These are phyloP conservation scores for Pseudomyrmex gracilis DNA, from an alignment of 1,140 invertebrate genomes.

Conservation along the genomic window DNA sequence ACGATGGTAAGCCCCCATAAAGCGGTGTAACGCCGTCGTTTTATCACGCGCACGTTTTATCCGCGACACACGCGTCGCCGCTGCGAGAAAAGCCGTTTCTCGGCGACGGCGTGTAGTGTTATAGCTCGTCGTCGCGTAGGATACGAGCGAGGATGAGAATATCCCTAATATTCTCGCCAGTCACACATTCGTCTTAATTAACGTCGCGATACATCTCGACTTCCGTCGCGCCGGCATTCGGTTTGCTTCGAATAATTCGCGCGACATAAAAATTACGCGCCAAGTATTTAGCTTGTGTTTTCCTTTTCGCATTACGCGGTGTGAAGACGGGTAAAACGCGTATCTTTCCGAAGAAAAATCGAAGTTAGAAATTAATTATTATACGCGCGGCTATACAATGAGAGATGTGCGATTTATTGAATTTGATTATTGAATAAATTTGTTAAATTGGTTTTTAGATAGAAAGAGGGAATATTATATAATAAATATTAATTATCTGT, in stretches of 20 bases:
- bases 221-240: constrained; percentile 20
- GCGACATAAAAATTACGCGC: constrained; percentile 26
- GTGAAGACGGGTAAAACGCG: background rate
- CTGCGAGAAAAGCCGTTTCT: constrained; percentile 8
- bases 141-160: constrained; percentile 30
- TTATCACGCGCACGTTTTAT: constrained; percentile 33
- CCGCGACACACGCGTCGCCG: constrained; percentile 5
- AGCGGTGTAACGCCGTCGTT: constrained; percentile 60
- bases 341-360: background rate
- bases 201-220: constrained; percentile 67
- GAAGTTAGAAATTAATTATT: background rate
- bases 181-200: constrained; percentile 76
- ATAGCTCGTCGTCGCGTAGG: constrained; percentile 9
- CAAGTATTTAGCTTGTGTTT: constrained; percentile 32
- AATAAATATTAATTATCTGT: constrained; percentile 16
- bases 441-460: background rate
- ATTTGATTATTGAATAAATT: no score
- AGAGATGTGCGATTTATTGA: no score
- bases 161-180: constrained; percentile 67
- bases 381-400: no score
- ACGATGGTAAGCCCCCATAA: constrained; percentile 74
- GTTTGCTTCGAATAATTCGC: constrained; percentile 28
- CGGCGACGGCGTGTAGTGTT: background rate
- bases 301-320: background rate
- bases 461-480: background rate